Base-by-base conservation (phyloP, 2,888 invertebrate genomes). In the Diloba caeruleocephala region DNA sequence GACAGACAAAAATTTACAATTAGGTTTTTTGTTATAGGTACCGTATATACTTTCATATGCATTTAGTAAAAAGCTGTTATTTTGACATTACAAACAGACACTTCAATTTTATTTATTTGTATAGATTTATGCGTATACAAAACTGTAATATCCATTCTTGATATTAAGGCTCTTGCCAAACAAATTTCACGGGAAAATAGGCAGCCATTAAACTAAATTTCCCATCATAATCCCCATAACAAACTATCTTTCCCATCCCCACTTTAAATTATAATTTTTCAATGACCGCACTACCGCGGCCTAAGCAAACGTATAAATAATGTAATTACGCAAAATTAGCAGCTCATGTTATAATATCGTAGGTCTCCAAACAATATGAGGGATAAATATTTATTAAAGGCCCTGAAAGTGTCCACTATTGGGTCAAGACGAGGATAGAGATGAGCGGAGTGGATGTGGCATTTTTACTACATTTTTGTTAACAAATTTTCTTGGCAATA, bases 351-450 rank as follows among this genome's bases (percentile, higher is more conserved):
- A 74, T 86, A 86, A 86, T 88, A 82, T 79, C 64, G 74, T 71
- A 59, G 77, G 71, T 49, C 50, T 48, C 79, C 81, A 73, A 84
- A 90, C 90, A 89, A 89, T 90, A 88, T 87, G 87, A 82, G 82
- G 87, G 84, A 91, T 91, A 90, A 92, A 92, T 92, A 92, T 92
- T 91, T 92, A 91, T 91, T 90, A 90, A 88, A 82, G 86, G 78
- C 71, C 82, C 81, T 64, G 79, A 84, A 88, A 89, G 78, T 90
- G 90, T 89, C 89, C 90, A 88, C 87, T 91, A 91, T 89, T 81
- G 85, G 90, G 88, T 86, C 82, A 81, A 34, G 10, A 49, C 71
- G 2, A 7, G 19, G 76, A 82, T 63, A 50, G 49, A 79, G 14
- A 12, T 0, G 0, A 0, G 21, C 31, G 53, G 54, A 0, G 7